phyloP scores from a whole-genome alignment of 2,113 vertebrate species.

The Cervus canadensis region DNA sequence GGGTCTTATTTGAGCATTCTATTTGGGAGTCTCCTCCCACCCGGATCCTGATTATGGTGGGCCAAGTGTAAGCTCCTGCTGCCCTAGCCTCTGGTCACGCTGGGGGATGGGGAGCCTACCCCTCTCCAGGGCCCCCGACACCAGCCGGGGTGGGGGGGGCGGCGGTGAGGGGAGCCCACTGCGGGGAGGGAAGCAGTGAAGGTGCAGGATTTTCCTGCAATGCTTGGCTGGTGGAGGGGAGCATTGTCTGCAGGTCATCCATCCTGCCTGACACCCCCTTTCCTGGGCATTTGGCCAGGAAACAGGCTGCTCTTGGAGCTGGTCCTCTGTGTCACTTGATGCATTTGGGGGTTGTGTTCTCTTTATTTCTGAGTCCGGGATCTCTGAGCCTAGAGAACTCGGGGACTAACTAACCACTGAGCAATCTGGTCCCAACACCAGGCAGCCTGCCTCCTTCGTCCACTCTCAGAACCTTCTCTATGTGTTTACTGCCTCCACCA shows the following conservation, averaged over 20 bases:
- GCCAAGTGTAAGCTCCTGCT: not conserved
- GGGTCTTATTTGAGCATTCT: fast-evolving
- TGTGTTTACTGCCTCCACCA: fast-evolving
- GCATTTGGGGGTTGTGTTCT: not conserved
- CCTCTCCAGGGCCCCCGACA: not conserved
- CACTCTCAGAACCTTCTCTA: fast-evolving
- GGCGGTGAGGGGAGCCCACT: fast-evolving
- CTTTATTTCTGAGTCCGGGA: not conserved
- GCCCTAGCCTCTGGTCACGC: not conserved
- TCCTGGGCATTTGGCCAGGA: not conserved
- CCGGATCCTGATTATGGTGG: no score
- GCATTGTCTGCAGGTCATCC: fast-evolving
- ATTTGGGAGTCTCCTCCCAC: no score
- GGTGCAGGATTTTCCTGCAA: fast-evolving
- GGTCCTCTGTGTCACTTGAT: fast-evolving
- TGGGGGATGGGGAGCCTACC: not conserved
- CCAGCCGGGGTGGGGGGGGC: fast-evolving
- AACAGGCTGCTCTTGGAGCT: not conserved
- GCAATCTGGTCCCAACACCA: fast-evolving
- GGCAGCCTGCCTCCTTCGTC: fast-evolving
- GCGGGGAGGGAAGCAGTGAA: fast-evolving
- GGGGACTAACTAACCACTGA: fast-evolving
- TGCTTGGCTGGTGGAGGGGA: not conserved
- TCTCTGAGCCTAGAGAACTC: not conserved
- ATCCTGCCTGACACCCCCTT: fast-evolving